Conservation (phyloP, 2,113 vertebrate species). For the Paramormyrops kingsleyae region DNA sequence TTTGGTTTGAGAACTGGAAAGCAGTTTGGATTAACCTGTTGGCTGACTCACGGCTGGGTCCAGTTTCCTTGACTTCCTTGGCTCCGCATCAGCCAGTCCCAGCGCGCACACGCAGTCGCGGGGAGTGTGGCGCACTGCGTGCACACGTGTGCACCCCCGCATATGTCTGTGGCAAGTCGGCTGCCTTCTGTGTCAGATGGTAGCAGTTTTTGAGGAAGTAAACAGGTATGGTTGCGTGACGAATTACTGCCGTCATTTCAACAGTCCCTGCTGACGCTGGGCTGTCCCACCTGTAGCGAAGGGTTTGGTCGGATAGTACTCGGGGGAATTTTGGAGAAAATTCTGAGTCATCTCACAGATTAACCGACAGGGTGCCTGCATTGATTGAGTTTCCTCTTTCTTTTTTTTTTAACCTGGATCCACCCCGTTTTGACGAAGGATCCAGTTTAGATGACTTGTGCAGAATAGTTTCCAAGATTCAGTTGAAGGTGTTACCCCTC, state of each 20-base stretch:
- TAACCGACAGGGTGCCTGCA: not conserved
- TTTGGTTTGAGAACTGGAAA: conserved; percentile 4
- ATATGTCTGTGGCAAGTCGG: not conserved
- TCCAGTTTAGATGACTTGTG: not conserved
- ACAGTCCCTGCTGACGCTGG: not conserved
- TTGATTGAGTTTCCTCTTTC: not conserved
- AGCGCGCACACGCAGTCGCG: not conserved
- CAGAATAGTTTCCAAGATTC: not conserved
- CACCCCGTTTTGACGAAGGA: not conserved
- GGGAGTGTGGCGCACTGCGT: not conserved
- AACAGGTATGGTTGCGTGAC: not conserved
- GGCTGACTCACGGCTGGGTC: not conserved
- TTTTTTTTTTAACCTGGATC: not conserved
- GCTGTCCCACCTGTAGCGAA: not conserved
- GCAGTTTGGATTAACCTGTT: conserved; percentile 8
- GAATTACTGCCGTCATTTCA: not conserved
- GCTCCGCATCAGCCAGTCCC: not conserved
- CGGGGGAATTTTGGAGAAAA: not conserved
- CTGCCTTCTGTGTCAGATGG: not conserved
- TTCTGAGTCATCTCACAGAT: not conserved
- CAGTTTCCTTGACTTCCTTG: not conserved
- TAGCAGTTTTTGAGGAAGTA: not conserved
- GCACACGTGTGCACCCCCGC: not conserved
- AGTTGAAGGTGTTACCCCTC: not conserved
- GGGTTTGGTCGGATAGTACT: not conserved